These are phyloP conservation scores for Saguinus imperator DNA, from an alignment of 2,113 vertebrate species.

Conservation along the genomic window DNA sequence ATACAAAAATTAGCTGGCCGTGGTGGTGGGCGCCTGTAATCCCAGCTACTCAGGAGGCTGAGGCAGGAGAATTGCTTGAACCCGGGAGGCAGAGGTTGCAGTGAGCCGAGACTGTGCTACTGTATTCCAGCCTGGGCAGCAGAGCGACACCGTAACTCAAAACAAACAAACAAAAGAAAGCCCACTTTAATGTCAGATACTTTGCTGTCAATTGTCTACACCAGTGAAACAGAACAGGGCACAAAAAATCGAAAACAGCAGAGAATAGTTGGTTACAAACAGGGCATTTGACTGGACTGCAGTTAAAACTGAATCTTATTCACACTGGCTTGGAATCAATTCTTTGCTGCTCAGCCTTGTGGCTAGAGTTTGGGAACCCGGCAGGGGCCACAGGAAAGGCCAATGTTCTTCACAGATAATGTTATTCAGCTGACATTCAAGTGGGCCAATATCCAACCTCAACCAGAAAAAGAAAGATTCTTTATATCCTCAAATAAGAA, in stretches of 20 bases:
- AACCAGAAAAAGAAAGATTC: slow-evolving; percentile 40
- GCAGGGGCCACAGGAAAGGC: slow-evolving; percentile 8
- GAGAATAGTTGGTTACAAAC: neutral
- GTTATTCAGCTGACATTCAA: slow-evolving; percentile 40
- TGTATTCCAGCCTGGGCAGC: neutral
- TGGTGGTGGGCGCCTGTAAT: neutral
- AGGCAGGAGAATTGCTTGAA: neutral
- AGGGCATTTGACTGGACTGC: neutral
- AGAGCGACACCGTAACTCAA: neutral
- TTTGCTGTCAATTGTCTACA: neutral
- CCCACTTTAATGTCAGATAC: neutral
- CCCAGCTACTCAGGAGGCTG: neutral
- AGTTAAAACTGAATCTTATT: neutral
- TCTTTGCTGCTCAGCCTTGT: neutral
- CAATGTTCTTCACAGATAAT: neutral
- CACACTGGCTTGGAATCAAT: neutral
- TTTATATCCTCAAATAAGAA: slow-evolving; percentile 31
- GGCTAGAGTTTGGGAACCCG: neutral
- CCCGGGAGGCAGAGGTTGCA: no score
- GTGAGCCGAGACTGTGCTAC: no score
- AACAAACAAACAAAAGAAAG: neutral
- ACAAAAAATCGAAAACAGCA: neutral
- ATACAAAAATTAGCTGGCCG: no score
- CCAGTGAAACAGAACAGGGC: neutral
- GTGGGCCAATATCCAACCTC: neutral